Evolutionary conservation across 2,113 vertebrate genomes (phyloP).

Genomic region (Silurus meridionalis): DNA sequence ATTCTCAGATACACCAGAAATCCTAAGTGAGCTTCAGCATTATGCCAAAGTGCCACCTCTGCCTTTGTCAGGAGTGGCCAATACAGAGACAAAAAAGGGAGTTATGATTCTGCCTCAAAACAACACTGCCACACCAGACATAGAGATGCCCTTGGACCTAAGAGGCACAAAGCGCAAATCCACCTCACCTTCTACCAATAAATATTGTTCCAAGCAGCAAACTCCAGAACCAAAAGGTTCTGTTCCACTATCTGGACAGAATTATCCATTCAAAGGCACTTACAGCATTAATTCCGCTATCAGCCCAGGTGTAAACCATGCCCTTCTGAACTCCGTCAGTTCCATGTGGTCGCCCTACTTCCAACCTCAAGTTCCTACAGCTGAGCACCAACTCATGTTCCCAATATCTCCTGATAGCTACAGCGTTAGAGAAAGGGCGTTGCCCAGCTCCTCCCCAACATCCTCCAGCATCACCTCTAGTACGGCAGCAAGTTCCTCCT

Average conservation of each 20-base stretch:
- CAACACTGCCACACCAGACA: slow-evolving; percentile 61
- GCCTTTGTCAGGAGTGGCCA: slow-evolving; percentile 46
- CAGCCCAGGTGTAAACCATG: slow-evolving; percentile 77
- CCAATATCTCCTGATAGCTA: slow-evolving; percentile 80
- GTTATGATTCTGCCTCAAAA: slow-evolving; percentile 23
- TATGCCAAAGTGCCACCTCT: slow-evolving; percentile 76
- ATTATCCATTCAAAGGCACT: slow-evolving; percentile 81
- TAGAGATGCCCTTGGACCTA: slow-evolving; percentile 79
- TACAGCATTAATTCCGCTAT: slow-evolving; percentile 84
- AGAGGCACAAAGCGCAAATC: slow-evolving; percentile 83
- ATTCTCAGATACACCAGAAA: slow-evolving; percentile 88
- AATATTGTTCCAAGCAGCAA: slow-evolving; percentile 79
- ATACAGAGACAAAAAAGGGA: slow-evolving; percentile 54
- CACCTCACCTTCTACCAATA: slow-evolving; percentile 66
- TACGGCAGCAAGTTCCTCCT: not conserved
- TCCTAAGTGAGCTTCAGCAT: slow-evolving; percentile 88
- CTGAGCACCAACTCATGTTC: slow-evolving; percentile 84
- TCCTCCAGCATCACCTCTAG: slow-evolving; percentile 76
- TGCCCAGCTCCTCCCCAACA: slow-evolving; percentile 73
- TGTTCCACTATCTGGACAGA: slow-evolving; percentile 75
- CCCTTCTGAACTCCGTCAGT: slow-evolving; percentile 75
- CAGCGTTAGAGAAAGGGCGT: slow-evolving; percentile 46
- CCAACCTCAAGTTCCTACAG: slow-evolving; percentile 81
- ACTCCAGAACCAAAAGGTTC: slow-evolving; percentile 72
- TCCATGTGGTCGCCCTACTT: slow-evolving; percentile 83